Base-by-base conservation (phyloP, 2,888 invertebrate species). In the Nymphalis urticae region DNA sequence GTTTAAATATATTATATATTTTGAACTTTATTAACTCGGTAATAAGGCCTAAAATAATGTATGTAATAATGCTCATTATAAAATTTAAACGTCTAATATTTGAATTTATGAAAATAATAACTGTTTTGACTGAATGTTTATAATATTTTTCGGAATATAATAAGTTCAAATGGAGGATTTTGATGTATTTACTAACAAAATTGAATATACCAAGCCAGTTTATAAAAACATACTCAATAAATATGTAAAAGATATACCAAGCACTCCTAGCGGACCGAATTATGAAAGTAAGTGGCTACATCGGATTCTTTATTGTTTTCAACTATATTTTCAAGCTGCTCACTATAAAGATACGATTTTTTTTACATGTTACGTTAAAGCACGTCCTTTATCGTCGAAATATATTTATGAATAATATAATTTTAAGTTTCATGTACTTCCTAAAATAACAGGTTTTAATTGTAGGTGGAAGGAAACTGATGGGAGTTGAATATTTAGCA, bases 181-280 rank as follows among this genome's bases (percentile, higher is more conserved):
- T 62, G 92, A 92, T 76, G 81, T 92, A 59, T 92, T 92, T 76
- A 89, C 90, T 0, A 86, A 91, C 77, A 88, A 91, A 80, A 90
- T 90, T 24, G 83, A 87, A 64, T 89, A 85, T 69, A 85, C 88
- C 1, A 85, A 87, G 71, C 85, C 88, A 6, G 73, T 86, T 21
- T 90, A 84, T 66, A 85, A 81, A 69, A 87, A 85, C 69, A 82
- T 88, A 71, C 71, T 92, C 0, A 83, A 86, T 69, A 87, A 89
- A 73, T 89, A 84, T 77, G 84, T 87, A 1, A 82, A 86, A 62
- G 85, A 88, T 17, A 80, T 80, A 42, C 89, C 90, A 8, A 66
- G 78, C 1, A 89, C 86, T 32, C 92, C 92, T 1, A 89, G 82
- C 75, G 90, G 87, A 63, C 84, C 88, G 0, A 92, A 92, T 78